Percentiles rank a stretch among this genome's conserved stretches.
phyloP scores from a whole-genome alignment of 2,797 vertebrate genomes.

The Sphenopsis melanotis region DNA sequence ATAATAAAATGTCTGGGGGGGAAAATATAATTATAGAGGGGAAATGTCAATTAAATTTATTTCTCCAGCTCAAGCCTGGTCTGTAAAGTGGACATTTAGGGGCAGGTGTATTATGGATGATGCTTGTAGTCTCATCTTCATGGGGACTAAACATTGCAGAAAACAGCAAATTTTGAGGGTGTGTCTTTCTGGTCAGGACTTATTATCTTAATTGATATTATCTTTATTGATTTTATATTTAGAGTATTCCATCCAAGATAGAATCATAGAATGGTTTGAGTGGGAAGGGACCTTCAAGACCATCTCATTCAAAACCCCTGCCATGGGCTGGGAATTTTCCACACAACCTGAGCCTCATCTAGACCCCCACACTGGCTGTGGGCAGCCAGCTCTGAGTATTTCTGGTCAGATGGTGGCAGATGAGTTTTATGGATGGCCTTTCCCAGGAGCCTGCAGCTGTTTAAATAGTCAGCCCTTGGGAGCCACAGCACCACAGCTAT shows the following conservation, averaged over 20 bases:
- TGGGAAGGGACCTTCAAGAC: neutral
- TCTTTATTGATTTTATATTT: neutral
- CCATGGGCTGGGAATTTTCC: neutral
- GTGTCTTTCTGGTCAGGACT: neutral
- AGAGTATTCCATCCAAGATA: neutral
- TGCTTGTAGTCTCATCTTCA: neutral
- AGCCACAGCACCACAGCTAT: neutral
- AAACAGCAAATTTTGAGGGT: accelerated
- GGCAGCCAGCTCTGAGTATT: neutral
- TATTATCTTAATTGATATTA: neutral
- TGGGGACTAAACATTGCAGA: neutral
- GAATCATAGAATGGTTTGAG: neutral
- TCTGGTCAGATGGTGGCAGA: constrained; percentile 13
- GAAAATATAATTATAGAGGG: neutral
- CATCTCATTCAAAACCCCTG: neutral
- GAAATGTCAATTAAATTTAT: neutral
- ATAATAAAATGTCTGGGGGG: neutral
- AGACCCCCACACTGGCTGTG: neutral
- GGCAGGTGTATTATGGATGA: neutral
- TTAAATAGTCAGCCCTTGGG: constrained; percentile 15
- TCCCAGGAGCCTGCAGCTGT: constrained; percentile 52
- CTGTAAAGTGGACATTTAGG: neutral
- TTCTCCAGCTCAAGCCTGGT: neutral
- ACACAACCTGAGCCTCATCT: accelerated
- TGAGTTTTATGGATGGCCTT: constrained; percentile 13